Percentiles rank a stretch among this genome's conserved stretches.
phyloP scores from a whole-genome alignment of 2,113 vertebrate genomes.

The Cephalopterus ornatus region DNA sequence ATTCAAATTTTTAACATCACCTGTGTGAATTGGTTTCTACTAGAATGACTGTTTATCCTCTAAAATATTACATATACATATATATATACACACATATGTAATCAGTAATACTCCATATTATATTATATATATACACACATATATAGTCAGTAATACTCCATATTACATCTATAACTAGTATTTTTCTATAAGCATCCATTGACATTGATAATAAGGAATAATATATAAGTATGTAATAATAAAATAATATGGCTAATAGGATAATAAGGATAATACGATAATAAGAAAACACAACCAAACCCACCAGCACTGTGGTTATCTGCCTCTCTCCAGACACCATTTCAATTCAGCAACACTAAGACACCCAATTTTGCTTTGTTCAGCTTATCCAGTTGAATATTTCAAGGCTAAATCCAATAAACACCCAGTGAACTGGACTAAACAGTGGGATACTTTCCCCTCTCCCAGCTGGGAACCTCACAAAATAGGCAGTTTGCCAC shows the following conservation, averaged over 20 bases:
- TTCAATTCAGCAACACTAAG: not conserved
- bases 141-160: too few species aligned
- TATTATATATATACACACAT: too few species aligned
- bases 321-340: not conserved
- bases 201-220: too few species aligned
- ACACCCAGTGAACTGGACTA: not conserved
- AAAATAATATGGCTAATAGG: not conserved
- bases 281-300: not conserved
- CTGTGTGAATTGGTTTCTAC: not conserved
- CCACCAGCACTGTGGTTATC: not conserved
- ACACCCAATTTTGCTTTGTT: not conserved
- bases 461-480: not conserved
- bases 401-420: not conserved
- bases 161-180: not conserved
- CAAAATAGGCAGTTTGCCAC: not conserved
- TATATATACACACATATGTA: too few species aligned
- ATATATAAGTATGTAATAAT: fast-evolving
- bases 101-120: too few species aligned
- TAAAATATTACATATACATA: too few species aligned
- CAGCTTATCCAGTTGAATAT: not conserved
- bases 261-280: not conserved
- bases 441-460: not conserved
- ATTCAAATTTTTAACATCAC: not conserved
- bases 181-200: not conserved
- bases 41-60: not conserved